Conservation (phyloP, 1,140 invertebrate genomes). For the Epicauta chinensis region DNA sequence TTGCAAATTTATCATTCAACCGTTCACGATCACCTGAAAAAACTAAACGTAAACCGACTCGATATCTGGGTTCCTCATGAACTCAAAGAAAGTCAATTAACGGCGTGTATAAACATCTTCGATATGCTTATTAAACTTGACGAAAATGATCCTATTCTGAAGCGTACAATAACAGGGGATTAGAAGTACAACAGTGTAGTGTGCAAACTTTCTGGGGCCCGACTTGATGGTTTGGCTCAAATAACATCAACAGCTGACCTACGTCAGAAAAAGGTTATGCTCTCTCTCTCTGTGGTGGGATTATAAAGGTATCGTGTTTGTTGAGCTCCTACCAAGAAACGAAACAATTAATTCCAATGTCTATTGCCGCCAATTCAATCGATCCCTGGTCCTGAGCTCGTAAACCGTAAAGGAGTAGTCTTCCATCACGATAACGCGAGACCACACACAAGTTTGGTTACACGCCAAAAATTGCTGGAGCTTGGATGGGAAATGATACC, state of each 20-base stretch:
- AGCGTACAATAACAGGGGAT: neutral
- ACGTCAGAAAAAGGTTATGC: slow-evolving; percentile 1
- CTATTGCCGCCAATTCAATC: too few relatives aligned
- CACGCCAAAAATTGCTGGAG: too few relatives aligned
- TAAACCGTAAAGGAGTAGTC: too few relatives aligned
- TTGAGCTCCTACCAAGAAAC: too few relatives aligned
- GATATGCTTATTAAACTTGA: neutral
- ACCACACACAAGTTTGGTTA: too few relatives aligned
- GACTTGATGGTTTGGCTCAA: neutral
- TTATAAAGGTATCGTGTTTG: too few relatives aligned
- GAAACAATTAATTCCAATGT: too few relatives aligned
- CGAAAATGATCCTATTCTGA: neutral
- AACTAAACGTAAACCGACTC: neutral
- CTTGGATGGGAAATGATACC: too few relatives aligned
- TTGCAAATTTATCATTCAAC: too few relatives aligned
- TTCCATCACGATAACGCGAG: too few relatives aligned
- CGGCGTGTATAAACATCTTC: neutral
- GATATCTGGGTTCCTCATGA: slow-evolving; percentile 1
- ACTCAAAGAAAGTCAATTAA: neutral
- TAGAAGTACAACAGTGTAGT: neutral
- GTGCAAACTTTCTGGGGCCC: neutral
- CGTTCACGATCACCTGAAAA: neutral
- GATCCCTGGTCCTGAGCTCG: too few relatives aligned
- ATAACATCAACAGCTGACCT: too few relatives aligned
- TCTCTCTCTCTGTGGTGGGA: neutral